A percentile compares a stretch with the other conserved stretches of the same genome.
Evolutionary conservation across 2,888 invertebrate species (phyloP).

Genomic region (Parascotia fuliginaria): DNA sequence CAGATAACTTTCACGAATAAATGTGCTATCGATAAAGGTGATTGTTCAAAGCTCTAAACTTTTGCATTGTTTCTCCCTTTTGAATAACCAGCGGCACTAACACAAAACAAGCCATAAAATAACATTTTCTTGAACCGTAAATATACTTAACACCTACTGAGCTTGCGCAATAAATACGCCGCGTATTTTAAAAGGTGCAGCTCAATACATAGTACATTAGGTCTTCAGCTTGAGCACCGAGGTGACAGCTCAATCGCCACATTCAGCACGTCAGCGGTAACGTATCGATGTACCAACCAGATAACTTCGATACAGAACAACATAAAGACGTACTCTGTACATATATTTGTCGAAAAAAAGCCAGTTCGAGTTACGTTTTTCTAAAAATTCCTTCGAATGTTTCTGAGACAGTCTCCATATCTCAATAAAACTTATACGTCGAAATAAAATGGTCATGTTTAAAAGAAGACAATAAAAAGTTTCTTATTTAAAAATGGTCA

Average conservation of each 20-base stretch:
- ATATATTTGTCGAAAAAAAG: constrained; percentile 27
- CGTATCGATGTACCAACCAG: constrained; percentile 32
- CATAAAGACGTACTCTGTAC: constrained; percentile 33
- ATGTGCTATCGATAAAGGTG: too few relatives aligned
- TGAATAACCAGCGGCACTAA: constrained; percentile 11
- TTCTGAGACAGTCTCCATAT: too few relatives aligned
- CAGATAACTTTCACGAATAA: too few relatives aligned
- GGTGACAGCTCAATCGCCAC: constrained; percentile 55
- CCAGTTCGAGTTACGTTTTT: too few relatives aligned
- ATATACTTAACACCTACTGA: constrained; percentile 40
- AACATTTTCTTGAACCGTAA: constrained; percentile 29
- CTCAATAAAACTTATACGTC: too few relatives aligned
- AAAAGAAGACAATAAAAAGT: neutral
- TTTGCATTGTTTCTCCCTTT: neutral
- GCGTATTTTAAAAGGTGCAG: constrained; percentile 48
- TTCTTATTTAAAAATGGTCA: neutral
- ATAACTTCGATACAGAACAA: constrained; percentile 33
- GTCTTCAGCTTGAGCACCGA: constrained; percentile 32
- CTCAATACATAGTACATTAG: constrained; percentile 44
- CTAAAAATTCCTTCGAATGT: too few relatives aligned
- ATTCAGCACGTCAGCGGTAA: constrained; percentile 52
- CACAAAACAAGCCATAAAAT: constrained; percentile 31
- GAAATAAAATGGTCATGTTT: too few relatives aligned
- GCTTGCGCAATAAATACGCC: constrained; percentile 38
- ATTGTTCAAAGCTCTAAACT: too few relatives aligned